Percentiles rank a stretch among this genome's conserved stretches.
These are phyloP conservation scores for Pristionchus japonicus DNA, from an alignment of 2,888 invertebrate species.

Conservation along the genomic window DNA sequence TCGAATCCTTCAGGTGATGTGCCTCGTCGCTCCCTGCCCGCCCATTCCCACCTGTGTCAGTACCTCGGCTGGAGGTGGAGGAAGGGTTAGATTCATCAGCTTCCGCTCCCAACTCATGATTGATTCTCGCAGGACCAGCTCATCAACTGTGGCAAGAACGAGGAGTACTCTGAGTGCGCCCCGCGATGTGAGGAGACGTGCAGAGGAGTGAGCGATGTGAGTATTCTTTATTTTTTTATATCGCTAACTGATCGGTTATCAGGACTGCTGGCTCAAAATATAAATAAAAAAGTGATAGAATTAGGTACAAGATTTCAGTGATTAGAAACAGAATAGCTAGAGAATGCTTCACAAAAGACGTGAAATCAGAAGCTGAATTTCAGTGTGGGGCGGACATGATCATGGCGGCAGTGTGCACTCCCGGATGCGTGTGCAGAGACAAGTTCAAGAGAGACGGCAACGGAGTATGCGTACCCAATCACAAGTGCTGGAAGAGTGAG, in stretches of 20 bases:
- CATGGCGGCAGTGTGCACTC: background rate
- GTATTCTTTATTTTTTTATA: background rate
- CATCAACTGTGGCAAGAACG: background rate
- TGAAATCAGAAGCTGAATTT: too few relatives aligned
- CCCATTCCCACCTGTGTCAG: slow-evolving; percentile 23
- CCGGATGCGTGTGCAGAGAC: slow-evolving; percentile 17
- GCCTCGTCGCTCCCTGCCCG: background rate
- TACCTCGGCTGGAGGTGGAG: background rate
- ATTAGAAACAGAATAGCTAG: too few relatives aligned
- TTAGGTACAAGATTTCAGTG: too few relatives aligned
- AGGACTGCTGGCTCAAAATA: too few relatives aligned
- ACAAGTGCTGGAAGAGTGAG: slow-evolving; percentile 36
- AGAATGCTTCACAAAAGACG: too few relatives aligned
- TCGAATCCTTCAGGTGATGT: background rate
- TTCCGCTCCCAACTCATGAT: background rate
- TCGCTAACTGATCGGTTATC: background rate
- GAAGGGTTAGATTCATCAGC: background rate
- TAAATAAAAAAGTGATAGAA: too few relatives aligned
- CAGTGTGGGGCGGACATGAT: background rate
- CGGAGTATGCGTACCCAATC: slow-evolving; percentile 6
- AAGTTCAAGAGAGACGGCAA: slow-evolving; percentile 22
- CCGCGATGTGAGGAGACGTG: slow-evolving; percentile 7
- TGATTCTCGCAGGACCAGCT: background rate
- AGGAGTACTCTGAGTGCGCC: background rate
- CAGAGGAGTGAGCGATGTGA: slow-evolving; percentile 1